Evolutionary conservation across 2,113 vertebrate species (phyloP), one percentile per base, ranked within the genome.

Genomic region (Geococcyx californianus): DNA sequence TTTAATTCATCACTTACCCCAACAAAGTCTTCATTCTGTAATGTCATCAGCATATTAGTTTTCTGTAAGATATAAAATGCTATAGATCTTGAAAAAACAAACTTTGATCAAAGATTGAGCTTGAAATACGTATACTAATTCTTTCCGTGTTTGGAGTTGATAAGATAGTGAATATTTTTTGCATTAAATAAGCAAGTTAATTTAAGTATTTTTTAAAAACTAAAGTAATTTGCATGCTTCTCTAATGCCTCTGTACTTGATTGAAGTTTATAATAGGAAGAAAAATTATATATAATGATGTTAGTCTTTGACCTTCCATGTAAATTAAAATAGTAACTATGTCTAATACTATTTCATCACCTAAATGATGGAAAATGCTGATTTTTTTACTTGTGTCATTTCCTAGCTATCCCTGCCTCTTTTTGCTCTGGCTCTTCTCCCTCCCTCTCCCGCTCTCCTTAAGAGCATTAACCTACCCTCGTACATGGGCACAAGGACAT

Each of bases 231-330:
- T 96, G n/a, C 87, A 89, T 94, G 51, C 74, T 93, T 94, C 40
- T 64, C 52, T 92, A 58, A 82, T 8, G 33, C 63, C 70, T 91
- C 66, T 97, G 87, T 94, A 73, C 62, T 96, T 95, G 73, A 95
- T 76, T 96, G 91, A 96, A 94, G 84, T 94, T 83, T 94, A 55
- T 87, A 83, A 69, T 84, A 67, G 84, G 80, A 95, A 84, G 82
- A 86, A 88, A 96, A 96, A 95, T 93, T 88, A 29, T 28, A 34
- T 76, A 42, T 92, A 93, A 89, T 77, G 60, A 72, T 97, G 86
- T 95, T 95, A 97, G 84, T 81, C 58, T 82, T 95, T 97, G 96
- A 95, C 93, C 83, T 97, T 96, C 90, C 20, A 18, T 83, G 47
- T 96, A 97, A 96, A 98, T 98, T 96, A 93, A 92, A 84, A 89